phyloP scores from a whole-genome alignment of 2,888 invertebrate species.

The Caenorhabditis sp. region DNA sequence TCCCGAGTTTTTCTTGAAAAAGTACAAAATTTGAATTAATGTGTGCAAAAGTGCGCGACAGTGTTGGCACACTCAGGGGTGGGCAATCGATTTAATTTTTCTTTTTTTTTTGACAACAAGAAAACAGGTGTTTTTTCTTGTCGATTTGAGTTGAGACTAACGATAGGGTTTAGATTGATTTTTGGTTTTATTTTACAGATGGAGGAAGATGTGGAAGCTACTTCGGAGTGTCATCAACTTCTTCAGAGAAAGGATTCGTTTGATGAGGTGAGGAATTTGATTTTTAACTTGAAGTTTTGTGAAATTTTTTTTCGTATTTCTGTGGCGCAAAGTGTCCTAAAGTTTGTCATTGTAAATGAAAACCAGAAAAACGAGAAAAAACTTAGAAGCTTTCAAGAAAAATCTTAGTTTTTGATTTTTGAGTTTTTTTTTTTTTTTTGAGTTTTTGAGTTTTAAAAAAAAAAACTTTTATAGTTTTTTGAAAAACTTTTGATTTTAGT shows the following conservation, averaged over 20 bases:
- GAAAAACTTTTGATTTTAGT: too few relatives aligned
- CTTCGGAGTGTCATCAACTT: constrained; percentile 26
- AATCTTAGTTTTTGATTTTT: not conserved
- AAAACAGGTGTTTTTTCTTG: not conserved
- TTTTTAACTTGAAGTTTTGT: too few relatives aligned
- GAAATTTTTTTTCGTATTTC: too few relatives aligned
- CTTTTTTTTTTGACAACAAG: not conserved
- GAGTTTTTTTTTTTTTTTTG: too few relatives aligned
- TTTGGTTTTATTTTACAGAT: not conserved
- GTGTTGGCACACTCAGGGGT: not conserved
- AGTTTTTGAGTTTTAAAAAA: too few relatives aligned
- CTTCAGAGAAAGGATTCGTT: constrained; percentile 19
- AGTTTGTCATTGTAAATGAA: too few relatives aligned
- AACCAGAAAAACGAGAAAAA: too few relatives aligned
- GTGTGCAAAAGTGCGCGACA: not conserved
- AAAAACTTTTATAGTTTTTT: too few relatives aligned
- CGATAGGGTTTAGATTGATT: not conserved
- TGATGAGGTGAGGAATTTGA: constrained; percentile 30
- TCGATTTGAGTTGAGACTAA: too few relatives aligned
- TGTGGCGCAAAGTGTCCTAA: too few relatives aligned
- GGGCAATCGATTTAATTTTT: not conserved
- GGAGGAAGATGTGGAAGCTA: constrained; percentile 27
- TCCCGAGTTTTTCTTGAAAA: too few relatives aligned
- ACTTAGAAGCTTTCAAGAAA: not conserved
- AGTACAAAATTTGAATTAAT: too few relatives aligned